Evolutionary conservation across 2,888 invertebrate species (phyloP), one percentile per base, ranked within the genome.

Genomic region (Aspidiotus rigidus): DNA sequence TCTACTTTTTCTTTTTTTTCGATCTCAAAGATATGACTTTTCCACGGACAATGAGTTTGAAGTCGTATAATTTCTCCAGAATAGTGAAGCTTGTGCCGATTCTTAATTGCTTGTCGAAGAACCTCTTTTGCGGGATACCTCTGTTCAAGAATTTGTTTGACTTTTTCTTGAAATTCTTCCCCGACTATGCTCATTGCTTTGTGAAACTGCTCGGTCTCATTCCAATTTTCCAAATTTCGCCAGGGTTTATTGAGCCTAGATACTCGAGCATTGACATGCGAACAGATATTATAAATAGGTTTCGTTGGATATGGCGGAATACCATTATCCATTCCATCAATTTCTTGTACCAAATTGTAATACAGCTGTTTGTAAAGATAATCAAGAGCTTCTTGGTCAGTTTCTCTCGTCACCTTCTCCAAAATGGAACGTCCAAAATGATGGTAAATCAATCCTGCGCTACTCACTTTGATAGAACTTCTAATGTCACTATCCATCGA

Each of bases 281-380:
- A 91, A 1, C 83, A 83, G 13, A 95, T 89, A 72, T 82, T 82
- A 77, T 77, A 81, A 75, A 71, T 61, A 0, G 88, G 86, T 75
- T 87, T 85, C 1, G 84, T 88, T 56, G 86, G 84, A 72, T 84
- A 85, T 82, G 90, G 88, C 0, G 87, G 85, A 0, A 97, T 83
- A 15, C 98, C 99, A 81, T 99, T 99, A 78, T 99, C 99, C 69
- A 97, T 89, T 0, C 90, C 98, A 80, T 99, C 99, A 71, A 99
- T 83, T 82, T 97, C 96, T 80, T 89, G 87, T 13, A 99, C 86
- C 67, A 98, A 89, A 70, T 83, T 83, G 73, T 89, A 86, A 77
- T 99, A 99, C 0, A 98, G 82, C 76, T 85, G 84, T 72, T 83
- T 80, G 75, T 82, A 92, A 13, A 90, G 79, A 0, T 80, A 74